Percentiles rank a stretch among this genome's conserved stretches.
Conservation (phyloP, 2,113 vertebrate species). For the Neodon shergylaensis region DNA sequence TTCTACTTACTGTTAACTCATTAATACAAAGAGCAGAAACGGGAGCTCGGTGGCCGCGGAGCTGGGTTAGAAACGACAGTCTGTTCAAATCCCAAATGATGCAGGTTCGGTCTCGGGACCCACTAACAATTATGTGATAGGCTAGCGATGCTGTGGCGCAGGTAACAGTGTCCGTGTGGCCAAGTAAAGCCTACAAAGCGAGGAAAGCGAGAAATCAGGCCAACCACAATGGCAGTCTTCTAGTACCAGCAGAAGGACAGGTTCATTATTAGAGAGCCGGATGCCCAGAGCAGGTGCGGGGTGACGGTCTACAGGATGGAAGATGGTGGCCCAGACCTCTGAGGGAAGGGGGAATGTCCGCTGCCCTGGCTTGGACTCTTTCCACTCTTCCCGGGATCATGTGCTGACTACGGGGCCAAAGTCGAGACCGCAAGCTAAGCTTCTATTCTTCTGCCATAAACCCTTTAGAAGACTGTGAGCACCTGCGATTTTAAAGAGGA, state of each 20-base stretch:
- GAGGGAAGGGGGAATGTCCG: not conserved
- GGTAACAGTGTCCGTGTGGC: constrained; percentile 96
- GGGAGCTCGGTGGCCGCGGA: constrained; percentile 95
- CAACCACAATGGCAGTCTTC: not conserved
- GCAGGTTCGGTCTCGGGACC: constrained; percentile 97
- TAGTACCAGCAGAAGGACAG: fast-evolving
- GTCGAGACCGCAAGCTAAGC: not conserved
- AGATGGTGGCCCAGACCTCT: not conserved
- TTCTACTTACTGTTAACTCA: constrained; percentile 92
- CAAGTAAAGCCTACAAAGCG: constrained; percentile 92
- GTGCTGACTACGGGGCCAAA: not conserved
- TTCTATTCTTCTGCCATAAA: not conserved
- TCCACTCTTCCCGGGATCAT: not conserved
- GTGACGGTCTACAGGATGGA: not conserved
- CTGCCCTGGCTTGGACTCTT: not conserved
- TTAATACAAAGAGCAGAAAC: constrained; percentile 98
- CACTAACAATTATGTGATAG: constrained; percentile 97
- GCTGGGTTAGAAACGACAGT: constrained; percentile 96
- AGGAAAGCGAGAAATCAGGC: not conserved
- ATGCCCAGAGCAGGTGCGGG: fast-evolving
- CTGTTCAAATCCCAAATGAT: constrained; percentile 99
- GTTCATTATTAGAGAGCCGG: fast-evolving
- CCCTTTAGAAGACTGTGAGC: not conserved
- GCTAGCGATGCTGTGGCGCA: constrained; percentile 94
- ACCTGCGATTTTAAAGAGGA: not conserved